These are phyloP conservation scores for Forbesichthys papilliferus DNA, from an alignment of 2,113 vertebrate genomes.

Conservation along the genomic window DNA sequence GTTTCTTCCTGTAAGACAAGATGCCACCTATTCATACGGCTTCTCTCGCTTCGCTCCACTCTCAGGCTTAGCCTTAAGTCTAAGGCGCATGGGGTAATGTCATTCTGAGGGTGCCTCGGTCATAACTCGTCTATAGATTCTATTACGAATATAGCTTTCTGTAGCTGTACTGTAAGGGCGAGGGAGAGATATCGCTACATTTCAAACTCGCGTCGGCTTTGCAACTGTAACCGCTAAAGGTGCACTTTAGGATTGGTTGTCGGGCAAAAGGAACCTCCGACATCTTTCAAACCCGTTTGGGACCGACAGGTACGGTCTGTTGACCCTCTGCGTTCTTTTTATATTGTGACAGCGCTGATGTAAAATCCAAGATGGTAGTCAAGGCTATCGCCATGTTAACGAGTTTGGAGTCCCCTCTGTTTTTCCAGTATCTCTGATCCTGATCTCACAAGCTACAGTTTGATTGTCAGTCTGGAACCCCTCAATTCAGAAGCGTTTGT, in stretches of 20 bases:
- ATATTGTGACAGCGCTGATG: background rate
- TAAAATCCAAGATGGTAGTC: background rate
- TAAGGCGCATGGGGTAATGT: conserved; percentile 8
- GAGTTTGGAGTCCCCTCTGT: background rate
- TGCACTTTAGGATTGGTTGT: background rate
- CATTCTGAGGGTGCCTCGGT: background rate
- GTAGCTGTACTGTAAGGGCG: too few species aligned
- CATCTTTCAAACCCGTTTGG: background rate
- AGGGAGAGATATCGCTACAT: background rate
- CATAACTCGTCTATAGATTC: background rate
- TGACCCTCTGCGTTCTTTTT: background rate
- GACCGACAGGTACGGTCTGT: background rate
- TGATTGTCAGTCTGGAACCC: too few species aligned
- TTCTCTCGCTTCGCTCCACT: background rate
- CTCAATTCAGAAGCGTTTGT: too few species aligned
- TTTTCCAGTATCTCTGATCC: too few species aligned
- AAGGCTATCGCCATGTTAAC: background rate
- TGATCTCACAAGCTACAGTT: too few species aligned
- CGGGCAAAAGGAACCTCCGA: background rate
- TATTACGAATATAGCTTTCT: background rate
- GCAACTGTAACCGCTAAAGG: background rate
- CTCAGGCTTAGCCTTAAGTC: background rate
- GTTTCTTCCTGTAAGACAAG: conserved; percentile 48
- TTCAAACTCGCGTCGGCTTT: background rate
- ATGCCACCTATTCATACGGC: conserved; percentile 16